These are phyloP conservation scores for Hipposideros armiger DNA, from an alignment of 2,113 vertebrate genomes.

Conservation along the genomic window DNA sequence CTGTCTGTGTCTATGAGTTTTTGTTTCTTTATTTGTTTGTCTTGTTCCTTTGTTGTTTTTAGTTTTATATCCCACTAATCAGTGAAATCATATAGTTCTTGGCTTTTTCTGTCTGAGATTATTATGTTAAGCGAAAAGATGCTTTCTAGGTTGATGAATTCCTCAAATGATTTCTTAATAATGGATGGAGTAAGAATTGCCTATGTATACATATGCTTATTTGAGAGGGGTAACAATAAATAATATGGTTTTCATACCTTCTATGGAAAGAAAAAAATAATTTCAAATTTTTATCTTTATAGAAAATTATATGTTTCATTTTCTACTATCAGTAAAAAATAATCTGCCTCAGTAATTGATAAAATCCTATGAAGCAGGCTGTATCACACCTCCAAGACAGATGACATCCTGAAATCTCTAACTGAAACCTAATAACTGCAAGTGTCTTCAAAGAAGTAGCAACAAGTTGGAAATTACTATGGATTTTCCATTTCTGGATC, in stretches of 20 bases:
- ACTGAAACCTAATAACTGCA: neutral
- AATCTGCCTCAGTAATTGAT: neutral
- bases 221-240: neutral
- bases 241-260: neutral
- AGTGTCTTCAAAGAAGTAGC: neutral
- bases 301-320: neutral
- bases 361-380: neutral
- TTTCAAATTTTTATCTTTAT: neutral
- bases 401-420: neutral
- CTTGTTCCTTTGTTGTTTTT: no score
- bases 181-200: neutral
- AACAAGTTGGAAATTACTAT: no score
- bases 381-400: neutral
- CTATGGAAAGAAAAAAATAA: neutral
- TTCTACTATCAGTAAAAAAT: neutral
- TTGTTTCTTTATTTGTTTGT: no score
- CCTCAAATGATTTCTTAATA: neutral
- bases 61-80: no score
- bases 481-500: neutral
- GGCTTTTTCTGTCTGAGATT: no score
- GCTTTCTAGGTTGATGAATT: neutral
- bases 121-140: neutral
- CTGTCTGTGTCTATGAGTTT: no score
- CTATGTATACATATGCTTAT: neutral
- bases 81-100: no score